A percentile compares a stretch with the other conserved stretches of the same genome.
phyloP scores from a whole-genome alignment of 2,797 vertebrate species.

The Propithecus perrieri region DNA sequence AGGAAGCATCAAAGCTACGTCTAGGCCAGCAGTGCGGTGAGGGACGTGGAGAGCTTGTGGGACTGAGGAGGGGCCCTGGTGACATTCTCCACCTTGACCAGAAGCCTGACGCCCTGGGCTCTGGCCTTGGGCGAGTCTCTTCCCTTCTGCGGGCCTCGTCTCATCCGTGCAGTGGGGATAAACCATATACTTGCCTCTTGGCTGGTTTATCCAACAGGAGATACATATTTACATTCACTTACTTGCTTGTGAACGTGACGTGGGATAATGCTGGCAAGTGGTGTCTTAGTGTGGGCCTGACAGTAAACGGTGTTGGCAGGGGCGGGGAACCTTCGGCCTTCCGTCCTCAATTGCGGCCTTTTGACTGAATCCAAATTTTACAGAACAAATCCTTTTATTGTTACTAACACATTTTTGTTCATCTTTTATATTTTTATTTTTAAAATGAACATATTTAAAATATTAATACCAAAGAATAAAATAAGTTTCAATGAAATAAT shows the following conservation, averaged over 20 bases:
- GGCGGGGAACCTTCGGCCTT: background rate
- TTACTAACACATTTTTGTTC: background rate
- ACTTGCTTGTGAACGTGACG: background rate
- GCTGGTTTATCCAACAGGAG: background rate
- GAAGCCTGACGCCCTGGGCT: background rate
- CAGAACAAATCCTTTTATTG: background rate
- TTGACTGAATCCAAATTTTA: background rate
- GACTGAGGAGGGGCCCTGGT: background rate
- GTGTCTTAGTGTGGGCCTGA: background rate
- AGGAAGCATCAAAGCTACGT: background rate
- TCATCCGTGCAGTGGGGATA: background rate
- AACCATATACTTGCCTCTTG: background rate
- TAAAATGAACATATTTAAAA: background rate
- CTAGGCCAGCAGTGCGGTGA: background rate
- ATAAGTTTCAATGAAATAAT: background rate
- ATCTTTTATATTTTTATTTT: background rate
- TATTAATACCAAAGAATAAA: background rate
- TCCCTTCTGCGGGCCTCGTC: conserved; percentile 56
- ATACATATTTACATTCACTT: background rate
- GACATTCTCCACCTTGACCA: background rate
- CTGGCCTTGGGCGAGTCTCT: background rate
- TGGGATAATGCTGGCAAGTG: background rate
- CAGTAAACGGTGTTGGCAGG: background rate
- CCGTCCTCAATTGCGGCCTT: background rate
- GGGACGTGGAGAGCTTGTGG: background rate